phyloP scores from a whole-genome alignment of 92 coral and sea anemone species.

The Isaurus tuberculatus region DNA sequence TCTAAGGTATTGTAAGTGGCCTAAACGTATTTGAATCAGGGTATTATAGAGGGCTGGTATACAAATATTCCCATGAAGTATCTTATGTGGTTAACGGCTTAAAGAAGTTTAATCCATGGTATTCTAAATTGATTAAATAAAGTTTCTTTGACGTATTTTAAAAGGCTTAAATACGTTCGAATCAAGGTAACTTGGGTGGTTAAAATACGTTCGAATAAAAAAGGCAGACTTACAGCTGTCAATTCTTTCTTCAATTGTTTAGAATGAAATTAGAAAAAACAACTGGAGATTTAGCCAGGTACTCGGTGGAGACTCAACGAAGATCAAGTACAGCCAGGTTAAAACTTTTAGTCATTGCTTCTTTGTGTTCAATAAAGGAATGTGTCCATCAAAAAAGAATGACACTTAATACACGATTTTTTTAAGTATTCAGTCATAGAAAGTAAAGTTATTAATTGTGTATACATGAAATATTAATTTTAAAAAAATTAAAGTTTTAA shows the following conservation, averaged over 20 bases:
- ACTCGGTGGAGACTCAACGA: neutral
- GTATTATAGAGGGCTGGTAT: too few species aligned
- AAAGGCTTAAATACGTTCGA: too few species aligned
- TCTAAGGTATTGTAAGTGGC: too few species aligned
- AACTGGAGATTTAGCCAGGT: slow-evolving; percentile 14
- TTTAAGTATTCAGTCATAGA: neutral
- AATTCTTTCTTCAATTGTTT: neutral
- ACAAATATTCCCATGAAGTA: too few species aligned
- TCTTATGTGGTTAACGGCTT: neutral
- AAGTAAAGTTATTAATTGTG: neutral
- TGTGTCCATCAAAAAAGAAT: too few species aligned
- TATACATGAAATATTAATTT: neutral
- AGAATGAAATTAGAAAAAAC: slow-evolving; percentile 26
- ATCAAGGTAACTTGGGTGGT: too few species aligned
- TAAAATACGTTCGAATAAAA: too few species aligned
- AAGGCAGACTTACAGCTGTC: neutral
- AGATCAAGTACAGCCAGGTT: slow-evolving; percentile 14
- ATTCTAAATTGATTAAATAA: too few species aligned
- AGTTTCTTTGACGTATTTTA: too few species aligned
- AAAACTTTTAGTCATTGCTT: neutral
- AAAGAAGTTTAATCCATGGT: too few species aligned
- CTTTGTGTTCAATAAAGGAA: neutral
- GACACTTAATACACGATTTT: neutral
- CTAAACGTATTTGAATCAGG: too few species aligned
- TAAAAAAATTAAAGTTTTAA: neutral